Percentiles rank a stretch among this genome's conserved stretches.
Evolutionary conservation across 2,113 vertebrate genomes (phyloP).

Genomic region (Orientallactaga bullata): DNA sequence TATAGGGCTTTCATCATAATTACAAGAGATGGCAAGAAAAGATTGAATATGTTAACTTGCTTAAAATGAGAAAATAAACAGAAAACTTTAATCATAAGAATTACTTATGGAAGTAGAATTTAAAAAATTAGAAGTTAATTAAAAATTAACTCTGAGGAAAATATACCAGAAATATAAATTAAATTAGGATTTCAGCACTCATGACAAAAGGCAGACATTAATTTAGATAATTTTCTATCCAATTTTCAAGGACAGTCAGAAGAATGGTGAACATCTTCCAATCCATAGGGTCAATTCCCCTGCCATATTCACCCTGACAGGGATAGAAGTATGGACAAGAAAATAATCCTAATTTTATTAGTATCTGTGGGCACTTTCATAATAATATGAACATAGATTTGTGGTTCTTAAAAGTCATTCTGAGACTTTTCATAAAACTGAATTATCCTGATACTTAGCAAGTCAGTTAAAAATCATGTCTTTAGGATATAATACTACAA

Average conservation of each 20-base stretch:
- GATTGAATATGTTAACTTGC: slow-evolving; percentile 74
- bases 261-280: slow-evolving; percentile 43
- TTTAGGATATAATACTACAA: neutral
- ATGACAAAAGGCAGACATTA: slow-evolving; percentile 45
- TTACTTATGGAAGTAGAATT: slow-evolving; percentile 73
- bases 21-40: slow-evolving; percentile 75
- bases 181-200: slow-evolving; percentile 63
- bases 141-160: slow-evolving; percentile 76
- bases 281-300: slow-evolving; percentile 44
- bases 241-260: slow-evolving; percentile 35
- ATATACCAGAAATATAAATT: slow-evolving; percentile 58
- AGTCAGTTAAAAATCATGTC: neutral
- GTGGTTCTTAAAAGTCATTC: neutral
- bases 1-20: slow-evolving; percentile 67
- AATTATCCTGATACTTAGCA: neutral
- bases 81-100: slow-evolving; percentile 61
- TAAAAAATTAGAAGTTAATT: no score
- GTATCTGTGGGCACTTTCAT: slow-evolving; percentile 32
- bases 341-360: slow-evolving; percentile 69
- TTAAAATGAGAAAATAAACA: slow-evolving; percentile 79
- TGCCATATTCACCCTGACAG: neutral
- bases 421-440: neutral
- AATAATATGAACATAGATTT: neutral
- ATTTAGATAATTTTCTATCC: slow-evolving; percentile 37
- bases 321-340: neutral